phyloP scores from a whole-genome alignment of 2,888 invertebrate genomes.

The Melieria omissa region DNA sequence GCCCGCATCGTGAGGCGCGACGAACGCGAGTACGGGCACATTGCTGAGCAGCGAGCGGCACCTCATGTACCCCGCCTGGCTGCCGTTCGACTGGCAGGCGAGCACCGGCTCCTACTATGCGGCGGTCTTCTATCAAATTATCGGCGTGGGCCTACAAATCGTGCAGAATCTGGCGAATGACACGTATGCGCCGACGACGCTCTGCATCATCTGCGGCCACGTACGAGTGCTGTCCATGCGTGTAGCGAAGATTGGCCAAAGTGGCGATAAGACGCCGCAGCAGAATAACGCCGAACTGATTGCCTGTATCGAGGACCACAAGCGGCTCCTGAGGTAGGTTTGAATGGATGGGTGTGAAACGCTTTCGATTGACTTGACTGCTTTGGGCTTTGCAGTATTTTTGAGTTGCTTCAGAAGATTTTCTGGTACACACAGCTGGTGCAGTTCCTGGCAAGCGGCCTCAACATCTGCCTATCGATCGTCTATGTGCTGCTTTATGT shows the following conservation, averaged over 20 bases:
- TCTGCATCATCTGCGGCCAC: conserved; percentile 44
- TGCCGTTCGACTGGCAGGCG: conserved; percentile 45
- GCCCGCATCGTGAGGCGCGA: conserved; percentile 27
- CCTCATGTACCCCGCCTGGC: conserved; percentile 47
- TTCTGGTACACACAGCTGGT: conserved; percentile 37
- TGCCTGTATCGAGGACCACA: conserved; percentile 45
- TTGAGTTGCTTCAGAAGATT: conserved; percentile 29
- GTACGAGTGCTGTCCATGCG: conserved; percentile 42
- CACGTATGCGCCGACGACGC: conserved; percentile 37
- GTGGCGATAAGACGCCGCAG: conserved; percentile 24
- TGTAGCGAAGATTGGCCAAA: conserved; percentile 41
- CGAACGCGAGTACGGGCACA: conserved; percentile 39
- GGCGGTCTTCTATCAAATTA: conserved; percentile 43
- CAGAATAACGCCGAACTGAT: conserved; percentile 42
- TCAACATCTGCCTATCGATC: conserved; percentile 40
- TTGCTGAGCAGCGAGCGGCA: conserved; percentile 36
- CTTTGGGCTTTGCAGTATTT: conserved; percentile 35
- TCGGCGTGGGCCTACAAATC: conserved; percentile 42
- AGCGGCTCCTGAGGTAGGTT: conserved; percentile 42
- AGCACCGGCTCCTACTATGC: conserved; percentile 32
- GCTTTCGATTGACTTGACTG: background rate
- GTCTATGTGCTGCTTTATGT: conserved; percentile 40
- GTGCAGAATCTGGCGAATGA: conserved; percentile 42
- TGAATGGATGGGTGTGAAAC: background rate
- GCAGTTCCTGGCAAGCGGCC: conserved; percentile 39